Evolutionary conservation across 1,140 invertebrate genomes (phyloP).

Genomic region (Saccostrea echinata): DNA sequence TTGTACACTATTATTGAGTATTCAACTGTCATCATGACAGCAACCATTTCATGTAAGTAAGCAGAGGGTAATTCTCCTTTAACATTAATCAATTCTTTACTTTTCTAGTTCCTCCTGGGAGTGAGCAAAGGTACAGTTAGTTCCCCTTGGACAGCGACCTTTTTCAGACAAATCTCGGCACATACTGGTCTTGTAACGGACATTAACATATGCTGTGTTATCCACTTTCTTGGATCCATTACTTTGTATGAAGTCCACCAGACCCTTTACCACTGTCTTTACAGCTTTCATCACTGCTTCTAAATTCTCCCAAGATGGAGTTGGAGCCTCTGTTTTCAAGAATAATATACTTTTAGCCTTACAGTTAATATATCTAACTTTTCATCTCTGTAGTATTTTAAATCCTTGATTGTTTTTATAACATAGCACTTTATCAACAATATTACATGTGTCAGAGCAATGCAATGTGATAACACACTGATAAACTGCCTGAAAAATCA

Average conservation of each 20-base stretch:
- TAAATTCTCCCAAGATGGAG: constrained; percentile 84
- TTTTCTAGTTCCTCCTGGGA: constrained; percentile 94
- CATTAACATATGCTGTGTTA: constrained; percentile 84
- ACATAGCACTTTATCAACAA: too few relatives aligned
- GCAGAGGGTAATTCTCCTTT: too few relatives aligned
- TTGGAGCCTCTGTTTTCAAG: constrained; percentile 84
- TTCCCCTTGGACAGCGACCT: constrained; percentile 90
- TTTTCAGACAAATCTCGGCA: constrained; percentile 90
- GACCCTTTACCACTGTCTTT: constrained; percentile 89
- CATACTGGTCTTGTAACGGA: constrained; percentile 94
- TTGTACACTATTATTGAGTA: too few relatives aligned
- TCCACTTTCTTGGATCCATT: constrained; percentile 83
- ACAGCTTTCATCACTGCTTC: constrained; percentile 90
- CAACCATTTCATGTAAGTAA: too few relatives aligned
- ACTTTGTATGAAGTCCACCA: constrained; percentile 92
- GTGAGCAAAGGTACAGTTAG: constrained; percentile 94
- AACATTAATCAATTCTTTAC: constrained; percentile 75
- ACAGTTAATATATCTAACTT: too few relatives aligned
- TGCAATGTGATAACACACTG: too few relatives aligned
- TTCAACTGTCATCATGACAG: too few relatives aligned
- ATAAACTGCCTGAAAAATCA: too few relatives aligned
- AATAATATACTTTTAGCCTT: not conserved
- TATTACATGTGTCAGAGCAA: too few relatives aligned
- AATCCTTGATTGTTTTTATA: too few relatives aligned
- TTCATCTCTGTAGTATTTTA: too few relatives aligned